Conservation (phyloP, 2,888 invertebrate species). For the Altica lythri region DNA sequence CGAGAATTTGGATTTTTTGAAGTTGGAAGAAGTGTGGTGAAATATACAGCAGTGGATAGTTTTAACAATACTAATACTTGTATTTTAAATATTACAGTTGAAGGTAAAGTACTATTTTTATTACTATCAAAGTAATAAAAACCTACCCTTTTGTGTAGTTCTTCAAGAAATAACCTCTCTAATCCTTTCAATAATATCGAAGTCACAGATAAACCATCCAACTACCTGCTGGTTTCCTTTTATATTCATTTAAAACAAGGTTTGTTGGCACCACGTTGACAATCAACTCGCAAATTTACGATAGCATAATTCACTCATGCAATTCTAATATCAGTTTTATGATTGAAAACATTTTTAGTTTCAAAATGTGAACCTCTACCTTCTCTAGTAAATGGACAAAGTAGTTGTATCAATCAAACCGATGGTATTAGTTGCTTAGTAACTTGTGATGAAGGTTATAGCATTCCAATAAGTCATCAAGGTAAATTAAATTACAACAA, state of each 20-base stretch:
- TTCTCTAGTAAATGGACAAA: constrained; percentile 50
- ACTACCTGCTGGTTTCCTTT: too few relatives aligned
- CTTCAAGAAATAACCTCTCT: too few relatives aligned
- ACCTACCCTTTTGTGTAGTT: background rate
- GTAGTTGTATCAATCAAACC: constrained; percentile 46
- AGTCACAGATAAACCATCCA: too few relatives aligned
- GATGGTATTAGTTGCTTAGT: constrained; percentile 59
- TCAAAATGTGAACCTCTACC: constrained; percentile 49
- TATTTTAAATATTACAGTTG: constrained; percentile 64
- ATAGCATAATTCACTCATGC: too few relatives aligned
- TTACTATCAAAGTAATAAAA: background rate
- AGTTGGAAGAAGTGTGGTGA: constrained; percentile 62
- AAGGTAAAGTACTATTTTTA: constrained; percentile 54
- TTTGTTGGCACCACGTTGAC: too few relatives aligned
- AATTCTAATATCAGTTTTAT: too few relatives aligned
- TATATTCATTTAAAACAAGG: too few relatives aligned
- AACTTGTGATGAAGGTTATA: constrained; percentile 66
- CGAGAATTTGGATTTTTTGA: constrained; percentile 59
- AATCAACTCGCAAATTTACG: too few relatives aligned
- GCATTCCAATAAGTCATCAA: constrained; percentile 58
- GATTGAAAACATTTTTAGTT: too few relatives aligned
- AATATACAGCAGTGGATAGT: constrained; percentile 64
- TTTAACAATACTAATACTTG: constrained; percentile 65
- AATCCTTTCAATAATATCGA: too few relatives aligned
- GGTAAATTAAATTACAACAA: too few relatives aligned